phyloP scores from a whole-genome alignment of 2,797 vertebrate species.

The Sylvilagus floridanus region DNA sequence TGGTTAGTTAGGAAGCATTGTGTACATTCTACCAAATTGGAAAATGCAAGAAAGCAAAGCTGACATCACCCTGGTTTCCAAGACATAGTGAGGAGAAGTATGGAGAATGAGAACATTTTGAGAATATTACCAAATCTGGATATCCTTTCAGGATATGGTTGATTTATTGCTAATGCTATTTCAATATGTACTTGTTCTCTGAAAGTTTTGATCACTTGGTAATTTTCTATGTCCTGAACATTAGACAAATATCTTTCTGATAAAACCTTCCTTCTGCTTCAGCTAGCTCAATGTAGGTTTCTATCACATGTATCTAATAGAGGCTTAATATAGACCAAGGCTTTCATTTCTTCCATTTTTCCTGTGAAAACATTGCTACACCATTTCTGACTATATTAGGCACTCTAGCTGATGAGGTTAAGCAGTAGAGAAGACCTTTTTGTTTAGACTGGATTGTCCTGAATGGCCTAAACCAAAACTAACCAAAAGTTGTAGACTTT shows the following conservation, averaged over 20 bases:
- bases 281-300: conserved; percentile 11
- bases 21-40: background rate
- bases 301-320: background rate
- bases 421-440: background rate
- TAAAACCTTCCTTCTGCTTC: background rate
- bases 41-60: conserved; percentile 57
- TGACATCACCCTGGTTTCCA: background rate
- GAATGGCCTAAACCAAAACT: background rate
- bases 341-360: background rate
- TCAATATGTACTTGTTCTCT: background rate
- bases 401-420: background rate
- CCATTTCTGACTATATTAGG: background rate
- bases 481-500: background rate
- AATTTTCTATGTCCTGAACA: conserved; percentile 27
- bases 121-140: background rate
- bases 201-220: background rate
- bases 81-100: background rate
- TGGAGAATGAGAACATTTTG: too few species aligned
- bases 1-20: background rate
- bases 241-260: background rate
- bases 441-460: background rate
- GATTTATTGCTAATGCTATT: background rate
- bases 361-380: background rate
- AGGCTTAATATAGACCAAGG: background rate
- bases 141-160: background rate